Base-by-base conservation (phyloP, 2,888 invertebrate species). In the Drosophila hamatofila region DNA sequence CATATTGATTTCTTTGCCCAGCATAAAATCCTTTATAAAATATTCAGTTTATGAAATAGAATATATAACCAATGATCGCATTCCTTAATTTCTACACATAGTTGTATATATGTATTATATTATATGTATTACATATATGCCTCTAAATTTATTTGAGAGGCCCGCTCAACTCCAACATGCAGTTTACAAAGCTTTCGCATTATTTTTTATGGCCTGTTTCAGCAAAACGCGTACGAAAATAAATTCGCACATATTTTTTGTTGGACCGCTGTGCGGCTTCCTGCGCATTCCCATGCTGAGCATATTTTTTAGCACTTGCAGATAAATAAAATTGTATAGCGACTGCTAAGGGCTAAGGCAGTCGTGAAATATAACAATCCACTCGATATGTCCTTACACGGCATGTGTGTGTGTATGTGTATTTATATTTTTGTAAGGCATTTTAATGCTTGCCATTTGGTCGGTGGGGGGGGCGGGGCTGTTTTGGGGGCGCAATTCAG, bases 391-490 rank as follows among this genome's bases (percentile, higher is more conserved):
- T 27, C 21, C 46, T 7, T 21, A 46, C 51, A 35, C n/a, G 25
- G n/a, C 30, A 52, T n/a, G 35, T 44, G 39, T 25, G 39, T 30
- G 6, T 48, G 14, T 18, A 27, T 59, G 35, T 18, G 30, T 37
- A 14, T 68, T 57, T 72, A 41, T 54, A 57, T 62, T 48, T 49
- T 65, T 49, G 52, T 41, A 25, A 11, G 33, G 59, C 54, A 59
- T 78, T 78, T 76, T 68, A 78, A 83, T 88, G 66, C 68, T 64
- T 57, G 41, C 65, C 70, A 77, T 75, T n/a, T n/a, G n/a, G n/a
- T n/a, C n/a, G n/a, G n/a, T n/a, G n/a, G n/a, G n/a, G n/a, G n/a
- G n/a, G n/a, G n/a, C n/a, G n/a, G n/a, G n/a, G n/a, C n/a, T n/a
- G n/a, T n/a, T 27, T 49, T 74, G 57, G 51, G 39, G 49, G 62